Percentiles rank a stretch among this genome's conserved stretches.
These are phyloP conservation scores for Dicaeum eximium DNA, from an alignment of 2,113 vertebrate genomes.

Conservation along the genomic window DNA sequence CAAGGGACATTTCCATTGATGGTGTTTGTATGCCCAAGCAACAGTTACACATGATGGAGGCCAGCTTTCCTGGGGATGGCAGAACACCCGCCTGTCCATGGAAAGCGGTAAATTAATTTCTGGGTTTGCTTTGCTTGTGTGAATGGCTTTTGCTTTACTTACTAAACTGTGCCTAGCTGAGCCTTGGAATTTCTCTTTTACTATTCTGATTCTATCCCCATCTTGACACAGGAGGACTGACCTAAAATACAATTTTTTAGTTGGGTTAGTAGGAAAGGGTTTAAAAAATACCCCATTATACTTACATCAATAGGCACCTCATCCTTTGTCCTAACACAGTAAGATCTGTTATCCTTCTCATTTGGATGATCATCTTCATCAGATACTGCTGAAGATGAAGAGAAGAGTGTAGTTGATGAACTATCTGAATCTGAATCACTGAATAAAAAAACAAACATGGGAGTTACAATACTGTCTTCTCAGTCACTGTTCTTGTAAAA, in stretches of 20 bases:
- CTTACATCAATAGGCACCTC: slow-evolving; percentile 73
- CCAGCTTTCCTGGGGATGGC: not conserved
- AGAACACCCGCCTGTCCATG: not conserved
- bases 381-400: slow-evolving; percentile 26
- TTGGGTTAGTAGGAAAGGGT: not conserved
- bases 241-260: not conserved
- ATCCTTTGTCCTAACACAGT: slow-evolving; percentile 68
- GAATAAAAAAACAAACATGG: not conserved
- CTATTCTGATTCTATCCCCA: not conserved
- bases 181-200: not conserved
- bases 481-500: not conserved
- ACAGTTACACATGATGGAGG: fast-evolving
- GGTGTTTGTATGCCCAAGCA: not conserved
- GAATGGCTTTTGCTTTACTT: not conserved
- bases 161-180: not conserved
- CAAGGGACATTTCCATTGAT: fast-evolving
- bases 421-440: slow-evolving; percentile 74
- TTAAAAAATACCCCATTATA: not conserved
- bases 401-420: slow-evolving; percentile 56
- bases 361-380: slow-evolving; percentile 62
- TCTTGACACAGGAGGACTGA: not conserved
- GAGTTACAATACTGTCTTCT: not conserved
- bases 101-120: not conserved
- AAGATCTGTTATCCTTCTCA: slow-evolving; percentile 53
- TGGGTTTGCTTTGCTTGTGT: not conserved